Evolutionary conservation across 2,113 vertebrate genomes (phyloP).

Genomic region (Pomatorhinus ruficollis): DNA sequence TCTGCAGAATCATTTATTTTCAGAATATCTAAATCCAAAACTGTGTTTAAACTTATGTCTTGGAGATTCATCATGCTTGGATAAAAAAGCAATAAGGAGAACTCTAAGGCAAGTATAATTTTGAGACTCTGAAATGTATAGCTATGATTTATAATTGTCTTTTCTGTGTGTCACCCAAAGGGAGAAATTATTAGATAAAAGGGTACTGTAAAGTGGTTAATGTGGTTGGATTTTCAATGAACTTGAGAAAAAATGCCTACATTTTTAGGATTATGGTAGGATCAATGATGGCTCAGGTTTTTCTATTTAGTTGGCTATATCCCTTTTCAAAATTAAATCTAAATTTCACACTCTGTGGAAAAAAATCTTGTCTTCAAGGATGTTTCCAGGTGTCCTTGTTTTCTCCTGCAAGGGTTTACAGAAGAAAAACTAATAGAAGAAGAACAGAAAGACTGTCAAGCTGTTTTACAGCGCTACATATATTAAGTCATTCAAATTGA

Average conservation of each 20-base stretch:
- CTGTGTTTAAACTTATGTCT: not conserved
- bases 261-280: not conserved
- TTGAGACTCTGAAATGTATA: not conserved
- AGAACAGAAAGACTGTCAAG: not conserved
- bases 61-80: not conserved
- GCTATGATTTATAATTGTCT: not conserved
- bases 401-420: not conserved
- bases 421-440: not conserved
- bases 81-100: not conserved
- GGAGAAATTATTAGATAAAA: not conserved
- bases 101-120: not conserved
- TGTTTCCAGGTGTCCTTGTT: not conserved
- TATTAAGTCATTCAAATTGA: not conserved
- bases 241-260: not conserved
- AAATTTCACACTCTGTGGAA: not conserved
- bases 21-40: not conserved
- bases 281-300: not conserved
- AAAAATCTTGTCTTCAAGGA: not conserved
- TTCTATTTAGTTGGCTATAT: not conserved
- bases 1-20: not conserved
- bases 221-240: not conserved
- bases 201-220: not conserved
- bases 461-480: not conserved
- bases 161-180: not conserved
- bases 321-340: not conserved